Base-by-base conservation (phyloP, 2,797 vertebrate genomes). In the Galaxias olidus region DNA sequence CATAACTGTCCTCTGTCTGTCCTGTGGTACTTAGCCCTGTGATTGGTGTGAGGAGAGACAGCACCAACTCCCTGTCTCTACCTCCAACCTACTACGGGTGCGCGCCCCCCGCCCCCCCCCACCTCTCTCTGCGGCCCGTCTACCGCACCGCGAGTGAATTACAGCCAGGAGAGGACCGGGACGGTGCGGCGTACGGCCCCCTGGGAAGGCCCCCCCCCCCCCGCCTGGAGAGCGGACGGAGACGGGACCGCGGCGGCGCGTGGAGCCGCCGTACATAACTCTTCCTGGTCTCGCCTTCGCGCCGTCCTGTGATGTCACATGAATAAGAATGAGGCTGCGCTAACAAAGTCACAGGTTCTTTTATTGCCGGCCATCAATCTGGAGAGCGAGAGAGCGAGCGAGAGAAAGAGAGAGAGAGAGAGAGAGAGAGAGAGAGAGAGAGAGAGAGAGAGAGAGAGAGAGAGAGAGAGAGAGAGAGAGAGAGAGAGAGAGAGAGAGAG, bases 311-410 rank as follows among this genome's bases (percentile, higher is more conserved):
- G 69, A 75, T 67, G 72, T 71, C 80, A 75, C 72, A 79, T 82
- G 74, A 82, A 77, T 84, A 80, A 78, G 75, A 80, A 80, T 77
- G 74, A 72, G 64, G 72, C 69, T 30, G 66, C 74, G 67, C 75
- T 70, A 71, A 73, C 72, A 66, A 75, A 74, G 68, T 78, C 66
- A 65, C 54, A 46, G 51, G 17, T 62, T 41, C 59, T 78, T 76
- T 78, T 76, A 78, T 76, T 65, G 69, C 71, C 15, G 12, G 15
- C 43, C 66, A 72, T 81, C 73, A 76, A 73, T 78, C 73, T 76
- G 60, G 13, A 17, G 4, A 2, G n/a, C n/a, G 14, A n/a, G n/a
- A n/a, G n/a, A n/a, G n/a, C n/a, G n/a, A n/a, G n/a, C n/a, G n/a
- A n/a, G n/a, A n/a, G n/a, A n/a, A n/a, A n/a, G n/a, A n/a, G n/a